These are phyloP conservation scores for Mythimna pallens DNA, from an alignment of 2,888 invertebrate genomes.

Conservation along the genomic window DNA sequence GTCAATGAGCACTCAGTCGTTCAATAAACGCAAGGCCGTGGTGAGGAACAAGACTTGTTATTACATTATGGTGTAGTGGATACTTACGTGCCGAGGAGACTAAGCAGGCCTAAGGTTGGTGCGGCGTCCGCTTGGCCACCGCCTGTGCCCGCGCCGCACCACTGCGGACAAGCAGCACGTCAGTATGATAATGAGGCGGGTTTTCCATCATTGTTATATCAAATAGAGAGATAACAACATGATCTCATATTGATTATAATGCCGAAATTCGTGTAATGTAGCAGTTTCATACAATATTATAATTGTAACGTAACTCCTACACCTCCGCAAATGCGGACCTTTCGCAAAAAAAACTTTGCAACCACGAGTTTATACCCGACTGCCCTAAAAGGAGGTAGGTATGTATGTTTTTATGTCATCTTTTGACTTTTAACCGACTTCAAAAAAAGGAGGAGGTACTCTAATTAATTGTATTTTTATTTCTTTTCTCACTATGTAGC, in stretches of 20 bases:
- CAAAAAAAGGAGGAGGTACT: no score
- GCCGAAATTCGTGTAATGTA: no score
- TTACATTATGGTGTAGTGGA: background rate
- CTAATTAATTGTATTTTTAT: no score
- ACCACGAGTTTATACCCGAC: no score
- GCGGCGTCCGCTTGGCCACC: conserved; percentile 1
- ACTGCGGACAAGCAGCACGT: conserved; percentile 11
- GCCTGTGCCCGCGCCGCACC: conserved; percentile 1
- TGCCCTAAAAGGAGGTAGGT: no score
- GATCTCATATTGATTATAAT: no score
- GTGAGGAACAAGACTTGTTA: background rate
- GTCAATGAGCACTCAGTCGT: background rate
- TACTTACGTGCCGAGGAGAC: conserved; percentile 33
- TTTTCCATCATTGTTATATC: background rate
- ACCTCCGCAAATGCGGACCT: background rate
- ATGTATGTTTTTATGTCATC: no score
- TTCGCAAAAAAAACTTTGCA: no score
- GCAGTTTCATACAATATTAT: no score
- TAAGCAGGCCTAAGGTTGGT: conserved; percentile 32
- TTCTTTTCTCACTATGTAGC: no score
- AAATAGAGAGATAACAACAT: background rate
- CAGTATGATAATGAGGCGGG: background rate
- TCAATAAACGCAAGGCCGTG: background rate
- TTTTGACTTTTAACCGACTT: no score
- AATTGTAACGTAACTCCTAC: background rate